A percentile compares a stretch with the other conserved stretches of the same genome.
Evolutionary conservation across 2,113 vertebrate genomes (phyloP).

Genomic region (Bufo gargarizans): DNA sequence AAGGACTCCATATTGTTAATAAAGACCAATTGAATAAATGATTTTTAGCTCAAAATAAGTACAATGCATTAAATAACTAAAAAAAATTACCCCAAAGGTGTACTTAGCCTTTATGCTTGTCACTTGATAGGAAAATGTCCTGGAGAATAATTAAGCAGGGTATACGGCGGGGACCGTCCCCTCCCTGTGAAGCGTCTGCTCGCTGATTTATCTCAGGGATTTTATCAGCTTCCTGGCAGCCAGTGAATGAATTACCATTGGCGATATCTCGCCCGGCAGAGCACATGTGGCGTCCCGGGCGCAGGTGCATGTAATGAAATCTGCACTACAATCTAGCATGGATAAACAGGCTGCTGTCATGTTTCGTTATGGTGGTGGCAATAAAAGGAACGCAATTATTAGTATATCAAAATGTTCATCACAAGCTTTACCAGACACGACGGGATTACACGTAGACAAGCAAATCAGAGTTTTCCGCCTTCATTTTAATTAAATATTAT

Average conservation of each 20-base stretch:
- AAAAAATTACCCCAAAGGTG: no score
- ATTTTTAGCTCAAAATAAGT: no score
- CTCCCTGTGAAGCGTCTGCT: conserved; percentile 1
- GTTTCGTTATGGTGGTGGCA: background rate
- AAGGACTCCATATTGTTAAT: no score
- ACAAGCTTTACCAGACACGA: background rate
- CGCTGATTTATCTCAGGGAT: background rate
- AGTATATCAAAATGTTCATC: conserved; percentile 11
- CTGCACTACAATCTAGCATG: background rate
- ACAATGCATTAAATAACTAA: no score
- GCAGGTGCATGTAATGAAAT: conserved; percentile 18
- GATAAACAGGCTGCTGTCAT: conserved; percentile 22
- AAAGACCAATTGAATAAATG: no score
- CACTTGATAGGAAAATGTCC: background rate
- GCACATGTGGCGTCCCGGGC: background rate
- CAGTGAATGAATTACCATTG: conserved; percentile 30
- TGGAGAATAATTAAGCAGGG: background rate
- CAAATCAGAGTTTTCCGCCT: background rate
- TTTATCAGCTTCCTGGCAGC: background rate
- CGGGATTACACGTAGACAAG: background rate
- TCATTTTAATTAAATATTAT: background rate
- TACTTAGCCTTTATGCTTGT: background rate
- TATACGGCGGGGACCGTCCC: background rate
- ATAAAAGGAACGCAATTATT: conserved; percentile 16
- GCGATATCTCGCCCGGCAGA: background rate